A percentile compares a stretch with the other conserved stretches of the same genome.
Conservation (phyloP, 2,888 invertebrate species). For the Agapostemon virescens region DNA sequence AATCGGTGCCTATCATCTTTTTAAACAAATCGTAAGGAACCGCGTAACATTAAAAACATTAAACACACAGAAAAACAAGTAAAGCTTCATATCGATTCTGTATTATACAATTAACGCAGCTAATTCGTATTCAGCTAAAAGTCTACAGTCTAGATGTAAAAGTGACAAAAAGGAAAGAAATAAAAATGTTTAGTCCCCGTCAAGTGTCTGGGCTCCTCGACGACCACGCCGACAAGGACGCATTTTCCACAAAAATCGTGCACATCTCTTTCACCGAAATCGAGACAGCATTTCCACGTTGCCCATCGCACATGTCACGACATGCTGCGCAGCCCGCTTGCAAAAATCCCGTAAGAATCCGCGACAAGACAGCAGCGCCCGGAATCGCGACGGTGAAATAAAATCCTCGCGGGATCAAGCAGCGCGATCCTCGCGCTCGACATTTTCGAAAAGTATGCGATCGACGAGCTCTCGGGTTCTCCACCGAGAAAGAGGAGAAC, state of each 20-base stretch:
- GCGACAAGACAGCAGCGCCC: background rate
- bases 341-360: background rate
- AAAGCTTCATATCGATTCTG: no score
- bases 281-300: background rate
- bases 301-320: background rate
- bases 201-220: background rate
- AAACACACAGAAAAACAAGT: no score
- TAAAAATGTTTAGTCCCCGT: background rate
- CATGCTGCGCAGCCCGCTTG: background rate
- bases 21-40: no score
- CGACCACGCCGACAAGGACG: background rate
- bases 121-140: no score
- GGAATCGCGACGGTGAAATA: background rate
- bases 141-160: no score
- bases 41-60: no score
- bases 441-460: constrained; percentile 19
- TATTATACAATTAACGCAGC: no score
- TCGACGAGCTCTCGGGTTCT: background rate
- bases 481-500: background rate
- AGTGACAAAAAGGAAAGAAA: no score
- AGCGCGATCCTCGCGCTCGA: background rate
- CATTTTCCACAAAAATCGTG: background rate
- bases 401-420: background rate
- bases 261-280: background rate
- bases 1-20: no score